Conservation (phyloP, 2,797 vertebrate genomes). For the Sorex maritimensis region DNA sequence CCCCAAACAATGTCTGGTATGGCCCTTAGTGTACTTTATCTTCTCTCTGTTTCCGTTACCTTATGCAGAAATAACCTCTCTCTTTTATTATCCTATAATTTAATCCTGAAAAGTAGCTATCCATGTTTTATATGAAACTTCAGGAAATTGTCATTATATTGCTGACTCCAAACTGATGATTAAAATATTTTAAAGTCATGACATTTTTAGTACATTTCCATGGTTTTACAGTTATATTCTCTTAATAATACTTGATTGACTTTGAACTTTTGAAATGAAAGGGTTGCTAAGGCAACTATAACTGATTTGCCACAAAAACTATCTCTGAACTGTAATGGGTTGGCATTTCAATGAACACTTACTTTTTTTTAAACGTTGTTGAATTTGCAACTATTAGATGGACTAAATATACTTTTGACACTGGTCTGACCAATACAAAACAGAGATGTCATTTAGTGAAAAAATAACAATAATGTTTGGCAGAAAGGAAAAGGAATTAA, state of each 20-base stretch:
- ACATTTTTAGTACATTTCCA: slow-evolving; percentile 62
- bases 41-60: slow-evolving; percentile 3
- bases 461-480: not conserved
- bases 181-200: slow-evolving; percentile 64
- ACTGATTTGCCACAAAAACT: slow-evolving; percentile 72
- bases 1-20: not conserved
- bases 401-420: slow-evolving; percentile 45
- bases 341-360: slow-evolving; percentile 43
- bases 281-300: slow-evolving; percentile 68
- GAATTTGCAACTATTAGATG: slow-evolving; percentile 55
- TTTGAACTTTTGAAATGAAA: slow-evolving; percentile 76
- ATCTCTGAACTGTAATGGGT: slow-evolving; percentile 32
- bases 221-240: slow-evolving; percentile 66
- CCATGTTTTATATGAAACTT: not conserved
- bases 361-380: slow-evolving; percentile 53
- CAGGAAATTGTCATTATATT: slow-evolving; percentile 34
- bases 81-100: not conserved
- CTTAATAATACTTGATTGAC: slow-evolving; percentile 51
- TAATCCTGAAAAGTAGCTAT: not conserved
- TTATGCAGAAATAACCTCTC: not conserved
- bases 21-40: not conserved
- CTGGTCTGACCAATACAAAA: slow-evolving; percentile 1
- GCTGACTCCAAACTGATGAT: slow-evolving; percentile 14
- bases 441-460: slow-evolving; percentile 46
- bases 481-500: slow-evolving; percentile 37